Evolutionary conservation across 1,140 invertebrate genomes (phyloP).

Genomic region (Drosophila leontia): DNA sequence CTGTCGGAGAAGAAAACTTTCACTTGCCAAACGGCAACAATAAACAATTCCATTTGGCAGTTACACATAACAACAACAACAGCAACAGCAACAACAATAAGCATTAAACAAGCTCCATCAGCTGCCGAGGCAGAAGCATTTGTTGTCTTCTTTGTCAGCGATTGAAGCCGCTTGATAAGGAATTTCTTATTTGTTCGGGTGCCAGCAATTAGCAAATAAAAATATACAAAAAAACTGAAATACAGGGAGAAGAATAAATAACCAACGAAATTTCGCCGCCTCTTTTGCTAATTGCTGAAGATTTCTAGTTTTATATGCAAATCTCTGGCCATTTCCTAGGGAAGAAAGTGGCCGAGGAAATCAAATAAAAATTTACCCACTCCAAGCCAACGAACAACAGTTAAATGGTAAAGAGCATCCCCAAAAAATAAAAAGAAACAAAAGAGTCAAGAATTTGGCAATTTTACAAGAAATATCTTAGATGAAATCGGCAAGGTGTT

Average conservation of each 20-base stretch:
- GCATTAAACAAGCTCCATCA: conserved; percentile 58
- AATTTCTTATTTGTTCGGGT: conserved; percentile 51
- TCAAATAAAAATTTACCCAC: conserved; percentile 28
- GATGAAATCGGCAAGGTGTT: neutral
- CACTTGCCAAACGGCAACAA: conserved; percentile 75
- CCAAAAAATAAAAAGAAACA: neutral
- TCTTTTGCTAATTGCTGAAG: conserved; percentile 71
- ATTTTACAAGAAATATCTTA: conserved; percentile 6
- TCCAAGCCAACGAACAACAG: conserved; percentile 3
- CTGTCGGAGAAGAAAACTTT: conserved; percentile 65
- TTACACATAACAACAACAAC: conserved; percentile 67
- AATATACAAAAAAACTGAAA: conserved; percentile 35
- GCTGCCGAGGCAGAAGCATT: conserved; percentile 52
- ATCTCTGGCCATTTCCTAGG: conserved; percentile 57
- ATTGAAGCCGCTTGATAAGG: conserved; percentile 64
- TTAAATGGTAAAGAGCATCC: conserved; percentile 21
- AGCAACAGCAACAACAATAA: conserved; percentile 39
- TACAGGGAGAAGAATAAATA: conserved; percentile 8
- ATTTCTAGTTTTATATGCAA: conserved; percentile 78
- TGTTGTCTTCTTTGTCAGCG: conserved; percentile 55
- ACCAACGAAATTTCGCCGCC: conserved; percentile 57
- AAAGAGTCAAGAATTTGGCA: neutral
- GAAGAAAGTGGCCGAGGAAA: conserved; percentile 49
- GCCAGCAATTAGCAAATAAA: conserved; percentile 68
- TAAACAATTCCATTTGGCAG: conserved; percentile 74